Percentiles rank a stretch among this genome's conserved stretches.
Evolutionary conservation across 1,140 invertebrate species (phyloP).

Genomic region (Drosophila pseudoobscura): DNA sequence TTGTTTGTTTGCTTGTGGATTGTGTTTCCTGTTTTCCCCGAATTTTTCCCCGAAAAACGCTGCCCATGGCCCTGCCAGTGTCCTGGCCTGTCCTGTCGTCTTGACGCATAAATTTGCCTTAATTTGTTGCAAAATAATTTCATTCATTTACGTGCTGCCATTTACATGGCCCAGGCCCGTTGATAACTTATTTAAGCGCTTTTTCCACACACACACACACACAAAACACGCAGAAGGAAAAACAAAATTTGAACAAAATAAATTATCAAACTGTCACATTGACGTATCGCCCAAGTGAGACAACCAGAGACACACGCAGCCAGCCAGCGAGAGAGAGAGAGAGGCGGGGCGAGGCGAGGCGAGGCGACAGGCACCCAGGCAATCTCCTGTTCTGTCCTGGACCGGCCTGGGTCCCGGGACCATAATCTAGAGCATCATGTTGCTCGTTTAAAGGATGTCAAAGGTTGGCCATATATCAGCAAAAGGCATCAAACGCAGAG

Average conservation of each 20-base stretch:
- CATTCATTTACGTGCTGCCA: conserved; percentile 80
- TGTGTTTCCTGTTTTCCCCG: conserved; percentile 53
- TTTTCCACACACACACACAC: background rate
- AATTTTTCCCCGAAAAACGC: conserved; percentile 1
- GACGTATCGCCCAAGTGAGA: conserved; percentile 69
- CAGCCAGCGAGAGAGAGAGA: conserved; percentile 2
- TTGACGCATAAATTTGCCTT: conserved; percentile 80
- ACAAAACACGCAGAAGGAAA: conserved; percentile 18
- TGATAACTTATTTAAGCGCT: conserved; percentile 78
- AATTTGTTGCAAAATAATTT: conserved; percentile 82
- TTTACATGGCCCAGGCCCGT: conserved; percentile 61
- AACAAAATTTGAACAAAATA: conserved; percentile 78
- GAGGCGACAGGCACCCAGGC: conserved; percentile 29
- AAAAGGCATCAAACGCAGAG: conserved; percentile 75
- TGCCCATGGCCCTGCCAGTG: background rate
- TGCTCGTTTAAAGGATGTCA: conserved; percentile 82
- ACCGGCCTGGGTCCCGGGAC: conserved; percentile 1
- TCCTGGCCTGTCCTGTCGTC: conserved; percentile 38
- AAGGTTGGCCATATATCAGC: conserved; percentile 80
- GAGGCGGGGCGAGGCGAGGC: background rate
- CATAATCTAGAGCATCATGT: conserved; percentile 81
- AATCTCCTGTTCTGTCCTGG: conserved; percentile 42
- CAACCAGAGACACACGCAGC: conserved; percentile 30
- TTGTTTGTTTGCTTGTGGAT: conserved; percentile 53
- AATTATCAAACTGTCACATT: conserved; percentile 82